Base-by-base conservation (phyloP, 2,888 invertebrate genomes). In the Tipula vernalis region DNA sequence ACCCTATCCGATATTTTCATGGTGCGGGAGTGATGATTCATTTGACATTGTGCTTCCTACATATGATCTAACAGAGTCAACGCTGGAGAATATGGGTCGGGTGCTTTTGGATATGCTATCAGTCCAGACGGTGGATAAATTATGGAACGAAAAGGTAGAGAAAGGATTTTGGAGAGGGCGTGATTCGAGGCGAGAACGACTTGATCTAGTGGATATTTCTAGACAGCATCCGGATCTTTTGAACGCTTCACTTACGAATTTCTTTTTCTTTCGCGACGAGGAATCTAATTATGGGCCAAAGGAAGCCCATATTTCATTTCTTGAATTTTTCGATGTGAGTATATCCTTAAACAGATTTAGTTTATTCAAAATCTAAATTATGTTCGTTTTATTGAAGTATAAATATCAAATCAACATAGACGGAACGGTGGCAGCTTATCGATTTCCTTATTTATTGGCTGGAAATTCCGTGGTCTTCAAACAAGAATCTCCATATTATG, bases 391-490 rank as follows among this genome's bases (percentile, higher is more conserved):
- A 12, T 87, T 87, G 12, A 92, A 99, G 98, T 97, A 96, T 91
- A 98, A 98, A 92, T 99, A 98, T 91, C 98, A 98, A 92, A 91
- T 99, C 42, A 97, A 95, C 90, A 93, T 99, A 87, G 99, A 99
- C 92, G 99, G 99, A 15, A 98, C 98, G 57, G 99, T 99, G 15
- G 98, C 99, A 28, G 97, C 99, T 0, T 99, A 99, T 91, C 94
- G 99, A 88, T 93, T 98, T 88, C 98, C 99, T 0, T 98, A 98
- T 91, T 93, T 99, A 28, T 91, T 99, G 88, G 96, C 95, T 84
- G 98, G 98, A 0, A 96, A 97, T 89, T 95, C 97, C 0, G 91
- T 98, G 87, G 95, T 98, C 13, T 93, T 99, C 13, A 99, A 99
- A 92, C 98, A 98, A 91, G 95, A 96, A 39, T 99, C 99, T 0